Evolutionary conservation across 2,113 vertebrate genomes (phyloP).

Genomic region (Podilymbus podiceps): DNA sequence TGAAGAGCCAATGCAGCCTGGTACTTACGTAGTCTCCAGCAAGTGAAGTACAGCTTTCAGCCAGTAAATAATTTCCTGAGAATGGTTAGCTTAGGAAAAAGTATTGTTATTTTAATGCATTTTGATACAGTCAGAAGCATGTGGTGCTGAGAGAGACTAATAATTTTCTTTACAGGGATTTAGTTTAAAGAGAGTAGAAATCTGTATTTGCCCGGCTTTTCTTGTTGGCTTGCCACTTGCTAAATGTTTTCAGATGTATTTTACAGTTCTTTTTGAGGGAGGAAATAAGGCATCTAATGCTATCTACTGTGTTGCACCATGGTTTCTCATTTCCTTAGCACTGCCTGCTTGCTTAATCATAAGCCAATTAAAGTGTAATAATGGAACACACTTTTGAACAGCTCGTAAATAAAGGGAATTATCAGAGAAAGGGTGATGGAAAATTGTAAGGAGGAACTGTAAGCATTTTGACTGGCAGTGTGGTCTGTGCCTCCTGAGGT

Average conservation of each 20-base stretch:
- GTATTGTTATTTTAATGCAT: slow-evolving; percentile 29
- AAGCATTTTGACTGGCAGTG: background rate
- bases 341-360: slow-evolving; percentile 44
- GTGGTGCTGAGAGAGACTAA: slow-evolving; percentile 3
- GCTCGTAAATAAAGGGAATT: background rate
- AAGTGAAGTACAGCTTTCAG: background rate
- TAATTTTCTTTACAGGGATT: slow-evolving; percentile 43
- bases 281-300: background rate
- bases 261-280: background rate
- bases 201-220: background rate
- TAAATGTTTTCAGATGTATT: background rate
- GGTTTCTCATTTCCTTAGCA: slow-evolving; percentile 7
- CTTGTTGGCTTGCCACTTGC: background rate
- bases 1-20: background rate
- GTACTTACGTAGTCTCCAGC: background rate
- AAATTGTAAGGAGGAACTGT: background rate
- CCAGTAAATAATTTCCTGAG: background rate
- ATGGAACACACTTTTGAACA: slow-evolving; percentile 15
- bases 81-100: background rate
- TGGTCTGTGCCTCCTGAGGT: background rate
- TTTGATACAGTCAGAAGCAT: slow-evolving; percentile 28
- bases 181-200: background rate
- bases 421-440: background rate
- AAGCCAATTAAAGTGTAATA: slow-evolving; percentile 47
- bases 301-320: background rate